Base-by-base conservation (phyloP, 2,113 vertebrate species). In the Dunckerocampus dactyliophorus region DNA sequence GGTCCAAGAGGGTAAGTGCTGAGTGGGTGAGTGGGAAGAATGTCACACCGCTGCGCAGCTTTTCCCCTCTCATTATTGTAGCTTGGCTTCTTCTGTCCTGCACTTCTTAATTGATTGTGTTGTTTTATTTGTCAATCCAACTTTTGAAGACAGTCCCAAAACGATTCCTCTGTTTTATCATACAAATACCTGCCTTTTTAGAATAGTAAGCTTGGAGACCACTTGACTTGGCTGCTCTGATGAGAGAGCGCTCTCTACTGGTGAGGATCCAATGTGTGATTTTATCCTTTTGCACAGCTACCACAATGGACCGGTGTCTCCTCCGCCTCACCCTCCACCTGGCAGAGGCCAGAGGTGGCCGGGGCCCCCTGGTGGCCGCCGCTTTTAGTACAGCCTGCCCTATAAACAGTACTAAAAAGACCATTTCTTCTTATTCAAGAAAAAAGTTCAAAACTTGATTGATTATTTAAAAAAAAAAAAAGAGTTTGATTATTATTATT, bases 241-340 rank as follows among this genome's bases (percentile, higher is more conserved):
- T 78, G 76, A 84, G 75, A 84, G 78, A 79, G 73, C 71, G 62
- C 67, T 80, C 62, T 62, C 65, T 71, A 71, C 59, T 87, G 88
- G 83, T 83, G 58, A 81, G 79, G 83, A 88, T 83, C 86, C 82
- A 89, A 90, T 87, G 74, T 91, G 79, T 88, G 85, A 88, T 90
- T 89, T 91, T 90, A 89, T 92, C 88, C 88, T 89, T 91, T 90
- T 86, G 89, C 73, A 88, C 89, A 91, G 91, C 89, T 91, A 89
- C 90, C 88, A 89, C 88, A 91, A 89, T 87, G 90, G 90, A 92
- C 90, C 88, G 13, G 85, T 87, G 79, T 82, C 83, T 89, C 87
- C 86, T 83, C 86, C 88, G 64, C 88, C 75, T 84, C 90, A 81
- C 80, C 89, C 83, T 70, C 86, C 85, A 88, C 85, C 82, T 89